Evolutionary conservation across 1,140 invertebrate species (phyloP), one percentile per base, ranked within the genome.

Genomic region (Xylocopa sonorina): DNA sequence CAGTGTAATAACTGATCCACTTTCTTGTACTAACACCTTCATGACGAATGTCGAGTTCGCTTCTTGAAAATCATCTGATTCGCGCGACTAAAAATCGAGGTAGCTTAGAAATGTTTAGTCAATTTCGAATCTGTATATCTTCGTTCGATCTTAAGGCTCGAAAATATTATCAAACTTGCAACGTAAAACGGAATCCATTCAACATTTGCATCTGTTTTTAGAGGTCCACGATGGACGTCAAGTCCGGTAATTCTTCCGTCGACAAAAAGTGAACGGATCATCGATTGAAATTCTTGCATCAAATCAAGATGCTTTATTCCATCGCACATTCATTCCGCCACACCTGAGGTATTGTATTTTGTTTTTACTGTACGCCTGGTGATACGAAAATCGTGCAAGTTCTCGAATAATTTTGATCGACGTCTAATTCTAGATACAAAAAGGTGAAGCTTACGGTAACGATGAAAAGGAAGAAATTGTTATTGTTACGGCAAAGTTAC

Each of bases 391-490:
- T n/a, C n/a, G n/a, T n/a, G n/a, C n/a, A n/a, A n/a, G n/a, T n/a
- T n/a, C n/a, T n/a, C n/a, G n/a, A n/a, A n/a, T n/a, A n/a, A n/a
- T n/a, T n/a, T n/a, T n/a, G n/a, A n/a, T n/a, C n/a, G n/a, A n/a
- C n/a, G n/a, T n/a, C n/a, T n/a, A n/a, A n/a, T n/a, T n/a, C n/a
- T 27, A 74, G 68, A 51, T 63, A 53, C 2, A 63, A 50, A 27
- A 48, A 67, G 38, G 43, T 16, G 32, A 51, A 69, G 50, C 43
- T 76, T 83, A 24, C 14, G 46, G 24, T 48, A 82, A 85, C 48
- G n/a, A 58, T 78, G 74, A 69, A 81, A 58, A 69, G 64, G 43
- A 67, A 75, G 81, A 84, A 85, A 58, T 58, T 63, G 43, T n/a
- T 53, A 67, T 73, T 58, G 32, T 53, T 46, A 55, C 73, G 38